Evolutionary conservation across 1,140 invertebrate genomes (phyloP).

Genomic region (Frieseomelitta varia): DNA sequence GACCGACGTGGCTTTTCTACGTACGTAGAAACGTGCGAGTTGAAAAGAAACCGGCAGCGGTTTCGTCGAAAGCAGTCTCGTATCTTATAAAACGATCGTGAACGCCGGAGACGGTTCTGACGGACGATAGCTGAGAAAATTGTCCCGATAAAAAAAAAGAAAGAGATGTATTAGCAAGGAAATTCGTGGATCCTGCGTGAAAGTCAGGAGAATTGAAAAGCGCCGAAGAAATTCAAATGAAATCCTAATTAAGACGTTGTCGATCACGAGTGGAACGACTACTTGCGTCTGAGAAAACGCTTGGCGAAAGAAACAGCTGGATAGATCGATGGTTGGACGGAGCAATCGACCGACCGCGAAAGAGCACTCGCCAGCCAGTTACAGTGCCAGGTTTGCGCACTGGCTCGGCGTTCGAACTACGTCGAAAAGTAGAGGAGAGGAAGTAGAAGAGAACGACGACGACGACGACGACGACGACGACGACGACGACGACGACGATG

Average conservation of each 20-base stretch:
- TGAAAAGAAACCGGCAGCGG: not conserved
- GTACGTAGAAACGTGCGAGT: not conserved
- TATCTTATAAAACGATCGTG: not conserved
- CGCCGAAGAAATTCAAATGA: not conserved
- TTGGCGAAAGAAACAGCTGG: conserved; percentile 3
- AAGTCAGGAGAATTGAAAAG: not conserved
- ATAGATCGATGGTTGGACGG: conserved; percentile 23
- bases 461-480: no score
- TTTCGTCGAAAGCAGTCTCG: not conserved
- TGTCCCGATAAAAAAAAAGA: not conserved
- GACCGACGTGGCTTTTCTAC: not conserved
- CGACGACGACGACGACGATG: not conserved
- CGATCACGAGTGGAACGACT: conserved; percentile 7
- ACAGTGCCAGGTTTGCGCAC: conserved; percentile 44
- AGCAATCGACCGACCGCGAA: conserved; percentile 48
- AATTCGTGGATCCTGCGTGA: no score
- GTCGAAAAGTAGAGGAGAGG: not conserved
- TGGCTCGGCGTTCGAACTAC: not conserved
- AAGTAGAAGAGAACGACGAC: no score
- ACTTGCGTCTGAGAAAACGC: not conserved
- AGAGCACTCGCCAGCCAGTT: conserved; percentile 44
- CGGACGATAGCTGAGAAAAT: conserved; percentile 2
- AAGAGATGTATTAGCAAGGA: not conserved
- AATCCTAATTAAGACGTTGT: conserved; percentile 49
- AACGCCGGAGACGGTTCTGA: not conserved